phyloP scores from a whole-genome alignment of 2,113 vertebrate species.

The Zosterops hypoxanthus region DNA sequence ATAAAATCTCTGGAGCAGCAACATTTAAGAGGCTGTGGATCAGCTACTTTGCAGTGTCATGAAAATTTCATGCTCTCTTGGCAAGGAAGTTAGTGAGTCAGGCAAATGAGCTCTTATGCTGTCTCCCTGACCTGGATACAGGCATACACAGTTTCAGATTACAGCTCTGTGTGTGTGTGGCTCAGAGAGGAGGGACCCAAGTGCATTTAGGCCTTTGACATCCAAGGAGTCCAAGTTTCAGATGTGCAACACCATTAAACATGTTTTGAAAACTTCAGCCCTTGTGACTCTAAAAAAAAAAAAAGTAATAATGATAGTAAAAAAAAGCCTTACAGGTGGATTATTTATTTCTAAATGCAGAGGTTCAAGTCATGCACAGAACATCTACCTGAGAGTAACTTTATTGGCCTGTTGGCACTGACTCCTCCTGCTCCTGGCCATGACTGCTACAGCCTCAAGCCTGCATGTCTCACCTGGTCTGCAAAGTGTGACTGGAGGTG shows the following conservation, averaged over 20 bases:
- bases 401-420: not conserved
- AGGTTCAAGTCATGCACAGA: not conserved
- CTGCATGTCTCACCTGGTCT: fast-evolving
- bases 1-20: not conserved
- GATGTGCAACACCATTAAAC: not conserved
- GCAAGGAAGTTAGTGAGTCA: slow-evolving; percentile 51
- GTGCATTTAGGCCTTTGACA: not conserved
- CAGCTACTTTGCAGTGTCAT: slow-evolving; percentile 35
- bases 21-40: slow-evolving; percentile 12
- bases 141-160: not conserved
- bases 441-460: not conserved
- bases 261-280: not conserved
- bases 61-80: slow-evolving; percentile 56
- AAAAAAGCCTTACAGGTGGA: no score
- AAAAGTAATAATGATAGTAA: not conserved
- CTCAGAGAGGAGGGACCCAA: not conserved
- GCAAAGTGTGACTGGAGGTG: not conserved
- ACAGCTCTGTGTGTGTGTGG: not conserved
- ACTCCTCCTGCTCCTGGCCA: not conserved
- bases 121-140: slow-evolving; percentile 11
- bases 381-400: not conserved
- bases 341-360: not conserved
- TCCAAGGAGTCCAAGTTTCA: not conserved
- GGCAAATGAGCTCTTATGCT: not conserved
- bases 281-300: not conserved